Evolutionary conservation across 2,113 vertebrate genomes (phyloP), one percentile per base, ranked within the genome.

Genomic region (Tychaedon coryphoeus): DNA sequence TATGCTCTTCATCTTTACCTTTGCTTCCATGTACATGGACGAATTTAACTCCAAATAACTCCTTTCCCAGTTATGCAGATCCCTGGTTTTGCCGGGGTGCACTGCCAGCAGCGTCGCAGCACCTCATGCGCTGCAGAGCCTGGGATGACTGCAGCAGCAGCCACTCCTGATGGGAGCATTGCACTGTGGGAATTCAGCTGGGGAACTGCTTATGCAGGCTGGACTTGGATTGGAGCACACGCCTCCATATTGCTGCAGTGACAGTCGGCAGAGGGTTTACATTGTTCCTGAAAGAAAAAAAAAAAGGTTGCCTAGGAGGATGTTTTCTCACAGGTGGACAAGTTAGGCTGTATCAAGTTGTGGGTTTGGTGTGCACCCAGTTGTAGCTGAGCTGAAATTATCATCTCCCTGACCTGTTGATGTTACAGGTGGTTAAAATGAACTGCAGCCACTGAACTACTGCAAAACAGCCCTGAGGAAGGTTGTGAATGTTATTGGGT

Each of bases 71-170:
- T 50, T 76, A 17, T 0, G 1, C 7, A 47, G 48, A 47, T 43
- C 45, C 38, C 33, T 3, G 8, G n/a, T 5, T 23, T 36, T 67
- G 88, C n/a, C 47, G 31, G 65, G 36, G 26, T 0, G 0, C 3
- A 5, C 56, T 84, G 86, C 90, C 87, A 65, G 77, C 65, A 36
- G 28, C n/a, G 19, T 22, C 0, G 0, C 3, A 1, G 53, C 48
- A 26, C 48, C 48, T 48, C 1, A 0, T 28, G 5, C 0, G 0
- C 53, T 33, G 48, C 81, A 75, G 77, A 64, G 23, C 25, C 23
- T 0, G 0, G 42, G 42, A 13, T 64, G 64, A 18, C 34, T 26
- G 54, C 0, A 0, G 33, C 0, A 0, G 36, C 66, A 82, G 53
- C 42, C 33, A 0, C 31, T 78, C 57, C 43, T 45, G 31, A 33